These are phyloP conservation scores for Drosophila ercepeae DNA, from an alignment of 1,140 invertebrate species.

Conservation along the genomic window DNA sequence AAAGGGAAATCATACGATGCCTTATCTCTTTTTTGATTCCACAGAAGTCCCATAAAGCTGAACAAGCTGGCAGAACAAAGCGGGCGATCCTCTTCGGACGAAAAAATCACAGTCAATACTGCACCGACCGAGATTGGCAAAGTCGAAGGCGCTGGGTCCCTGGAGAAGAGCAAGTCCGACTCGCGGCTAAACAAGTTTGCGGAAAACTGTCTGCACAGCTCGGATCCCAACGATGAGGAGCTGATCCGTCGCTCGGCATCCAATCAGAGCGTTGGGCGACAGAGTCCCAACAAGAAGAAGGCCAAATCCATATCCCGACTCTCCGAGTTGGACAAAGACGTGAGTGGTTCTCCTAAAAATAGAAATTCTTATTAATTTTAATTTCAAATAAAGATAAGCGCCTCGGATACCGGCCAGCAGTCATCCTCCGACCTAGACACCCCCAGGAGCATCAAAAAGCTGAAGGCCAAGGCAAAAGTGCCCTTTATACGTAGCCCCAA, in stretches of 20 bases:
- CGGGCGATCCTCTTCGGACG: slow-evolving; percentile 39
- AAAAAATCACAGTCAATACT: slow-evolving; percentile 32
- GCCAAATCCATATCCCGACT: slow-evolving; percentile 85
- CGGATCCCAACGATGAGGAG: slow-evolving; percentile 83
- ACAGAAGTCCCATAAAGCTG: slow-evolving; percentile 78
- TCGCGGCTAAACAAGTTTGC: slow-evolving; percentile 86
- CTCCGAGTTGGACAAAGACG: slow-evolving; percentile 85
- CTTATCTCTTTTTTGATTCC: slow-evolving; percentile 15
- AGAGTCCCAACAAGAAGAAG: slow-evolving; percentile 84
- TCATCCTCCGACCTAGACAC: slow-evolving; percentile 81
- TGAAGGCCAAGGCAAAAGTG: slow-evolving; percentile 72
- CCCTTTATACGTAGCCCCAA: slow-evolving; percentile 76
- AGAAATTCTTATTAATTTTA: background rate
- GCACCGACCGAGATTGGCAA: slow-evolving; percentile 11
- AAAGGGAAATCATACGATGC: background rate
- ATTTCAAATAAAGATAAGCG: slow-evolving; percentile 53
- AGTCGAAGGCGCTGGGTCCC: slow-evolving; percentile 46
- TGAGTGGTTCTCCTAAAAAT: slow-evolving; percentile 13
- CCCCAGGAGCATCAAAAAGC: slow-evolving; percentile 77
- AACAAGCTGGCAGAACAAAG: slow-evolving; percentile 58
- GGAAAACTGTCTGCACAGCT: slow-evolving; percentile 53
- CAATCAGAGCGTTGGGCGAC: slow-evolving; percentile 85
- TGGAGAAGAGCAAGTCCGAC: slow-evolving; percentile 88
- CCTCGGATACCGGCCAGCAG: slow-evolving; percentile 73
- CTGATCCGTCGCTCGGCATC: slow-evolving; percentile 83